These are phyloP conservation scores for Plagodis dolabraria DNA, from an alignment of 2,888 invertebrate genomes.

Conservation along the genomic window DNA sequence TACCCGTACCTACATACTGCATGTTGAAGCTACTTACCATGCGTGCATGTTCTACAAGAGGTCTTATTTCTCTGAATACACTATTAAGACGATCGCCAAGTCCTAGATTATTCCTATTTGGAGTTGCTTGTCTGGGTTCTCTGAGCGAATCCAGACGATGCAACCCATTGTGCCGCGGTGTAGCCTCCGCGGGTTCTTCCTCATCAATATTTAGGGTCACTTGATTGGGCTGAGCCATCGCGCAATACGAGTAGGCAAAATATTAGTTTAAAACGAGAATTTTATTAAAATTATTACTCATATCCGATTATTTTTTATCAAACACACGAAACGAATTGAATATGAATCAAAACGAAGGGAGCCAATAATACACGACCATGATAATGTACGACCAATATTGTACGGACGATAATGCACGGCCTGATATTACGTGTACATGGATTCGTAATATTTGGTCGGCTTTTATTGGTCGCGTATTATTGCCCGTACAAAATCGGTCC, in stretches of 20 bases:
- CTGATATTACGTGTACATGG: no score
- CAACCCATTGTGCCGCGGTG: conserved; percentile 60
- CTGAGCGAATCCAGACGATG: conserved; percentile 62
- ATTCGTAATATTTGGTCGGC: no score
- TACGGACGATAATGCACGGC: no score
- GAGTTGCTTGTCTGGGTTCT: conserved; percentile 57
- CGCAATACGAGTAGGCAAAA: conserved; percentile 17
- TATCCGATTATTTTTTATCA: conserved; percentile 47
- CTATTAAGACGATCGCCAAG: conserved; percentile 75
- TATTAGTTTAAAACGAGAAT: conserved; percentile 5
- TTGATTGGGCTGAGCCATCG: conserved; percentile 75
- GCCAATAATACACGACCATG: no score
- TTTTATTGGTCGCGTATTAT: no score
- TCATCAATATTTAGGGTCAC: conserved; percentile 75
- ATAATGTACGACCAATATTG: no score
- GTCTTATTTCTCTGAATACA: conserved; percentile 86
- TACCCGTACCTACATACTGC: no score
- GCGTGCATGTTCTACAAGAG: conserved; percentile 87
- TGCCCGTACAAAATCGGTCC: no score
- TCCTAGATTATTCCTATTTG: conserved; percentile 68
- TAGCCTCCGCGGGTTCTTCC: conserved; percentile 58
- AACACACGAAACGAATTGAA: no score
- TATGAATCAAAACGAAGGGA: no score
- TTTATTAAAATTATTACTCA: conserved; percentile 24
- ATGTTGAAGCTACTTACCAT: conserved; percentile 60